Evolutionary conservation across 2,888 invertebrate genomes (phyloP).

Genomic region (Amphipyra berbera): DNA sequence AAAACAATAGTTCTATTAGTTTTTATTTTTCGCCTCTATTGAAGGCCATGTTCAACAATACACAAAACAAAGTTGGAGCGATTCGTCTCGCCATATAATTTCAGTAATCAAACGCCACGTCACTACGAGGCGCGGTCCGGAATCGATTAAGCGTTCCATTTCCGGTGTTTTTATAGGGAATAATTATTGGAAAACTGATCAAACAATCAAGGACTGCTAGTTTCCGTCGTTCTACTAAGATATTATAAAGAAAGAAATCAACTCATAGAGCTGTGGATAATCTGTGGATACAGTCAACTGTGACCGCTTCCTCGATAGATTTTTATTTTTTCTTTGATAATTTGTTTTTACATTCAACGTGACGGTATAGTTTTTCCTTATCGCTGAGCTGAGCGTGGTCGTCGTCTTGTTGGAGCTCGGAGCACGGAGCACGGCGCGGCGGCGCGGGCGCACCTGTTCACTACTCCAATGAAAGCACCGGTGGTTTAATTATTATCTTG

Average conservation of each 20-base stretch:
- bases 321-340: conserved; percentile 86
- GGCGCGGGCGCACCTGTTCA: conserved; percentile 72
- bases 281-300: conserved; percentile 86
- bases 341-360: conserved; percentile 85
- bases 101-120: conserved; percentile 87
- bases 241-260: conserved; percentile 79
- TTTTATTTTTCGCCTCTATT: conserved; percentile 83
- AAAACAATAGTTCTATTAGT: conserved; percentile 89
- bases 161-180: conserved; percentile 86
- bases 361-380: conserved; percentile 80
- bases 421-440: conserved; percentile 39
- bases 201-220: conserved; percentile 83
- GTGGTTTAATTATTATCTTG: conserved; percentile 84
- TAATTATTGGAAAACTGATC: conserved; percentile 87
- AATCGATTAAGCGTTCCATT: conserved; percentile 88
- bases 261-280: conserved; percentile 84
- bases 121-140: conserved; percentile 83
- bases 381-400: conserved; percentile 61
- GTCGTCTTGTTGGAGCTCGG: conserved; percentile 74
- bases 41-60: conserved; percentile 86
- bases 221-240: conserved; percentile 80
- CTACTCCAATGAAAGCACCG: conserved; percentile 77
- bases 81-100: conserved; percentile 88
- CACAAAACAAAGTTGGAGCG: conserved; percentile 84
- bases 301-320: conserved; percentile 87